phyloP scores from a whole-genome alignment of 2,113 vertebrate species.

The Lepidothrix coronata region DNA sequence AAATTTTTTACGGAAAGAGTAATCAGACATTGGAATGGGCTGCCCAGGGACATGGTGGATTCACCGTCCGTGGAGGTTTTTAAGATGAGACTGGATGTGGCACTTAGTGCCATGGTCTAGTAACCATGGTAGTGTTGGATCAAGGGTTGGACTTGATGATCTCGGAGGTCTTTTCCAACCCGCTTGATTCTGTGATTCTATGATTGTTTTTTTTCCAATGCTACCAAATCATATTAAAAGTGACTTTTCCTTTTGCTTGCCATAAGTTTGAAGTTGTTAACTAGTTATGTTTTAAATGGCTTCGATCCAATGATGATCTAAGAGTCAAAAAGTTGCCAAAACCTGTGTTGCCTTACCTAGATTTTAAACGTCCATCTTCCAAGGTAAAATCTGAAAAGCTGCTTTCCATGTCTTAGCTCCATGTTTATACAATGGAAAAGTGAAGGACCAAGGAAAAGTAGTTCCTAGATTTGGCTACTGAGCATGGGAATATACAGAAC shows the following conservation, averaged over 20 bases:
- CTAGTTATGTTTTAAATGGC: background rate
- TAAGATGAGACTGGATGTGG: too few species aligned
- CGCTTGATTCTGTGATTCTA: too few species aligned
- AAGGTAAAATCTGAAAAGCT: background rate
- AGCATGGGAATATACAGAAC: background rate
- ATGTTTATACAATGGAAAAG: background rate
- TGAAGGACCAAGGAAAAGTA: background rate
- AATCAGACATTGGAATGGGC: too few species aligned
- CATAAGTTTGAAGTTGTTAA: background rate
- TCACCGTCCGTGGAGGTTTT: too few species aligned
- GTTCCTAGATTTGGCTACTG: background rate
- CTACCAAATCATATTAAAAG: background rate
- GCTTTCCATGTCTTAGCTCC: background rate
- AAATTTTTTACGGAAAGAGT: too few species aligned
- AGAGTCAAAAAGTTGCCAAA: background rate
- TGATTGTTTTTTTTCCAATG: background rate
- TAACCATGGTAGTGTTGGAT: too few species aligned
- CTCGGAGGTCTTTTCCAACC: too few species aligned
- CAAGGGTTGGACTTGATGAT: too few species aligned
- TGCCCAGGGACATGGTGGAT: too few species aligned
- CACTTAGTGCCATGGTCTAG: too few species aligned
- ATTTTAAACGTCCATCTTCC: background rate
- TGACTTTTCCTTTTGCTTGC: background rate
- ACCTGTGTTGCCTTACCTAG: background rate
- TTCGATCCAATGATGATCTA: background rate